Conservation (phyloP, 2,797 vertebrate genomes). For the Anabas testudineus region DNA sequence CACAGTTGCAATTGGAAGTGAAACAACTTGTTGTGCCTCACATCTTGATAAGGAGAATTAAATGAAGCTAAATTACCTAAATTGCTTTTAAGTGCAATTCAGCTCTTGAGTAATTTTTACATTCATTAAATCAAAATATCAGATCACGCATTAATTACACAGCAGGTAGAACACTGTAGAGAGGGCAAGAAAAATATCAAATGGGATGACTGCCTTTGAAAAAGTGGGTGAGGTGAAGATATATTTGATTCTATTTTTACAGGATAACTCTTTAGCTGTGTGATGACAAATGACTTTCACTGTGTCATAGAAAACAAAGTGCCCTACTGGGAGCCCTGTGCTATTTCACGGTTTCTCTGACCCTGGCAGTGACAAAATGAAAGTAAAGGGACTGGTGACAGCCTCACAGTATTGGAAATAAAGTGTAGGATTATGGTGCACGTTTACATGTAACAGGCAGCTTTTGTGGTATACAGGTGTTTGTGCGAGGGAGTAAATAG, state of each 20-base stretch:
- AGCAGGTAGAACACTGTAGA: constrained; percentile 31
- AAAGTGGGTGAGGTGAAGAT: constrained; percentile 57
- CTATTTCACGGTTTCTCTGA: constrained; percentile 68
- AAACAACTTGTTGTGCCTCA: constrained; percentile 38
- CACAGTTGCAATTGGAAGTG: constrained; percentile 42
- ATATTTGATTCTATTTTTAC: constrained; percentile 72
- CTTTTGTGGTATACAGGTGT: neutral
- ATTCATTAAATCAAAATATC: constrained; percentile 70
- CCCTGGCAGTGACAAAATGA: constrained; percentile 71
- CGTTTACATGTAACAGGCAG: constrained; percentile 22
- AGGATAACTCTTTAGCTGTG: constrained; percentile 64
- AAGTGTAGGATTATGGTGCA: constrained; percentile 1
- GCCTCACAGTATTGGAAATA: constrained; percentile 13
- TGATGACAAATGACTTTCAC: constrained; percentile 71
- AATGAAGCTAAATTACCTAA: constrained; percentile 52
- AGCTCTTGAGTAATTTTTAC: constrained; percentile 60
- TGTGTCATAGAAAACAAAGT: constrained; percentile 70
- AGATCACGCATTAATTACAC: constrained; percentile 54
- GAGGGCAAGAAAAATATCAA: constrained; percentile 19
- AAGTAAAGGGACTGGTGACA: constrained; percentile 53
- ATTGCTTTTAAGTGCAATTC: constrained; percentile 69
- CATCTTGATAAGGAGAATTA: constrained; percentile 46
- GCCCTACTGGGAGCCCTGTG: constrained; percentile 59
- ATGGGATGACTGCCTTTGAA: constrained; percentile 30
- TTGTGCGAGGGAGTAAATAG: neutral